A percentile compares a stretch with the other conserved stretches of the same genome.
Evolutionary conservation across 2,797 vertebrate genomes (phyloP).

Genomic region (Enteromius afrohamiltoni): DNA sequence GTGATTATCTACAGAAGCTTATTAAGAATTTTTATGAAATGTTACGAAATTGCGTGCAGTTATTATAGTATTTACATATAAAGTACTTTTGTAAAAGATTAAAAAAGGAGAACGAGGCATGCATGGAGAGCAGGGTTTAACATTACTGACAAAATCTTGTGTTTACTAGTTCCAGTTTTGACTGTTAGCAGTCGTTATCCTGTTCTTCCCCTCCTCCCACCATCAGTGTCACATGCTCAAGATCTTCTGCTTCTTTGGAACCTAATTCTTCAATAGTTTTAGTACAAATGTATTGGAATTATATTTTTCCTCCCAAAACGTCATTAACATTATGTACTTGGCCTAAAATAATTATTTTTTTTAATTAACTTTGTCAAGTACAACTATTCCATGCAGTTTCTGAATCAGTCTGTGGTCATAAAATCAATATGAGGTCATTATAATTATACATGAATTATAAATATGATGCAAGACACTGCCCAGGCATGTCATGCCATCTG

Average conservation of each 20-base stretch:
- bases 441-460: background rate
- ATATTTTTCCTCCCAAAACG: background rate
- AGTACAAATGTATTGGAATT: background rate
- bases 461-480: background rate
- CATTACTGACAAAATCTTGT: background rate
- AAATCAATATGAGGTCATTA: background rate
- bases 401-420: constrained; percentile 6
- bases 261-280: constrained; percentile 8
- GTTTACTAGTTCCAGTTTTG: constrained; percentile 6
- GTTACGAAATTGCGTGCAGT: too few species aligned
- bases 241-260: background rate
- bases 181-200: background rate
- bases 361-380: background rate
- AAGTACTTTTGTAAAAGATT: background rate
- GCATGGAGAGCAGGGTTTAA: constrained; percentile 1
- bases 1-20: background rate
- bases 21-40: background rate
- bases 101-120: background rate
- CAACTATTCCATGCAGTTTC: background rate
- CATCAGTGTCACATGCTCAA: constrained; percentile 4
- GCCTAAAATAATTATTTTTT: background rate
- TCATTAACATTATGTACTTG: background rate
- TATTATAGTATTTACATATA: background rate
- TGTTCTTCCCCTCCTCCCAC: background rate
- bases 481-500: background rate